Evolutionary conservation across 2,888 invertebrate species (phyloP), one percentile per base, ranked within the genome.

Genomic region (Saturnia pavonia): DNA sequence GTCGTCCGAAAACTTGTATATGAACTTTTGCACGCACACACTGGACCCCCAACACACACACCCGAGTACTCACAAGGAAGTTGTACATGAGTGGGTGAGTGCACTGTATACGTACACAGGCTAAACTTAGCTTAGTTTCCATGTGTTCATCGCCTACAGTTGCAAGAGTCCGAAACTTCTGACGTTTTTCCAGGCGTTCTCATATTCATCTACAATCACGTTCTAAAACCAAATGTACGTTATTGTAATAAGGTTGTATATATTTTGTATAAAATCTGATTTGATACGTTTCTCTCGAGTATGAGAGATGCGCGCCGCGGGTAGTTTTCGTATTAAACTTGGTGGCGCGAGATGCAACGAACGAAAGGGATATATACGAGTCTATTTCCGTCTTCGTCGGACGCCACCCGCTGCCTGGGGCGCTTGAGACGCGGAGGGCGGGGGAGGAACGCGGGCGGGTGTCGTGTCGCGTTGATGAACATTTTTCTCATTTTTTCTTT

Each of bases 391-490:
- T 91, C 88, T 76, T 85, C 40, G 72, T 92, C 86, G 73, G 82
- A 79, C 83, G 70, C 91, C 91, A 85, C 92, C 92, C 91, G 90
- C 89, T 88, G 89, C 90, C 88, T 83, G 86, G 84, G 85, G 90
- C 88, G 83, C 78, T 76, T 81, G 85, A 80, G 76, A 72, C 73
- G 67, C 63, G 81, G 80, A 72, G 80, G 75, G 78, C 63, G 73
- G 72, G 77, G 79, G 77, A 74, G 79, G 79, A 76, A 78, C 77
- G 80, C 79, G 82, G 84, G 85, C 85, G 88, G 88, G 88, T 82
- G 87, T 86, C 90, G 90, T 92, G 94, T 93, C 92, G 93, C 92
- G 94, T 93, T 94, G 93, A 94, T 93, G 93, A 93, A 92, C 92
- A 92, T 93, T 94, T 92, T 93, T 93, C 91, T 91, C 91, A 87